Evolutionary conservation across 1,140 invertebrate genomes (phyloP).

Genomic region (Drosophila quadrilineata): DNA sequence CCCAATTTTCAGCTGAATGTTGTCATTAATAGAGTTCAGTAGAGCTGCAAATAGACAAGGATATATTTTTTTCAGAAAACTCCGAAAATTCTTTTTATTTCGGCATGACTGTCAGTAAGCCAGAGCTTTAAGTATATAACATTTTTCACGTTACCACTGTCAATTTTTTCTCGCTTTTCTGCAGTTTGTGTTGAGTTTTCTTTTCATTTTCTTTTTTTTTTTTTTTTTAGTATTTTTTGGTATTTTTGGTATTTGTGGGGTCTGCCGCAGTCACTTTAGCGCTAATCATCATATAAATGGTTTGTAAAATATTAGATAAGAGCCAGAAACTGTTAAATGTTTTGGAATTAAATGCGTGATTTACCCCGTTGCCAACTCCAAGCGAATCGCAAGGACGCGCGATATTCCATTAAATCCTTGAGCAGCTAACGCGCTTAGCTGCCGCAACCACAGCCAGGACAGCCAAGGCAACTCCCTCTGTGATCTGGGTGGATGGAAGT

Average conservation of each 20-base stretch:
- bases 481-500: background rate
- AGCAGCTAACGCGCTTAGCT: slow-evolving; percentile 75
- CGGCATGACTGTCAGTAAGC: background rate
- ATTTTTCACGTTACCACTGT: slow-evolving; percentile 14
- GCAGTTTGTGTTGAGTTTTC: background rate
- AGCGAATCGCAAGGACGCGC: slow-evolving; percentile 40
- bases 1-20: too few relatives aligned
- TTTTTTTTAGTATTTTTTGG: too few relatives aligned
- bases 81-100: too few relatives aligned
- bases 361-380: slow-evolving; percentile 60
- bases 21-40: too few relatives aligned
- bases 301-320: slow-evolving; percentile 80
- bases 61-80: too few relatives aligned
- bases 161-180: background rate
- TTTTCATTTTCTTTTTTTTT: background rate
- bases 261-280: slow-evolving; percentile 44
- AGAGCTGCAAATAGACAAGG: too few relatives aligned
- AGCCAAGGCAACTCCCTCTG: slow-evolving; percentile 15
- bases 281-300: slow-evolving; percentile 80
- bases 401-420: slow-evolving; percentile 78
- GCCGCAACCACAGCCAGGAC: slow-evolving; percentile 53
- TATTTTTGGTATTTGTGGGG: background rate
- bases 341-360: slow-evolving; percentile 79
- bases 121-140: slow-evolving; percentile 22
- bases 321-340: slow-evolving; percentile 76